phyloP scores from a whole-genome alignment of 2,888 invertebrate species.

The Cerastis leucographa region DNA sequence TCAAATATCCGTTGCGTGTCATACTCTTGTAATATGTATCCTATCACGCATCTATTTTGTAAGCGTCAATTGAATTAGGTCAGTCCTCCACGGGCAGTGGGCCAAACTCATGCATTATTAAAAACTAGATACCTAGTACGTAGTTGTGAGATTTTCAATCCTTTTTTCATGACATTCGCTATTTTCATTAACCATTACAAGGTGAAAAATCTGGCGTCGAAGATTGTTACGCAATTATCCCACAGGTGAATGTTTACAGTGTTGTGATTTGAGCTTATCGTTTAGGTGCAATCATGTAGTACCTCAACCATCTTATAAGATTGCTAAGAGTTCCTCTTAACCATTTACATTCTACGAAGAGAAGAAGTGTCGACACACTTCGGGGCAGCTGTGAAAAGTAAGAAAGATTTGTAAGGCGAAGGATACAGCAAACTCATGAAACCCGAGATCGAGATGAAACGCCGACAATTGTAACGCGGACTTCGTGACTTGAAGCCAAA shows the following conservation, averaged over 20 bases:
- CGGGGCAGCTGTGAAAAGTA: conserved; percentile 55
- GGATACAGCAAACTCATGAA: conserved; percentile 65
- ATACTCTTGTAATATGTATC: conserved; percentile 55
- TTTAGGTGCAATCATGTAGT: neutral
- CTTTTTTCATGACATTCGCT: neutral
- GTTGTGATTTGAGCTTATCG: neutral
- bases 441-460: conserved; percentile 67
- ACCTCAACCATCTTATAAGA: neutral
- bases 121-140: conserved; percentile 42
- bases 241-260: neutral
- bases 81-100: conserved; percentile 52
- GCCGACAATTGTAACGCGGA: conserved; percentile 64
- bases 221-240: neutral
- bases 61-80: conserved; percentile 63
- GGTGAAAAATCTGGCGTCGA: neutral
- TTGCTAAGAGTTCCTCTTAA: neutral
- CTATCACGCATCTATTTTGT: conserved; percentile 59
- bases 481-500: conserved; percentile 66
- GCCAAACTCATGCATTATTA: conserved; percentile 61
- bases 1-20: conserved; percentile 56
- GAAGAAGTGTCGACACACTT: conserved; percentile 44
- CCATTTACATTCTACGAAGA: conserved; percentile 18
- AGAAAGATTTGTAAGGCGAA: conserved; percentile 65
- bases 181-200: neutral
- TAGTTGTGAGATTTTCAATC: neutral